Percentiles rank a stretch among this genome's conserved stretches.
phyloP scores from a whole-genome alignment of 23 tunicate genomes.

The Ascidia mentula region DNA sequence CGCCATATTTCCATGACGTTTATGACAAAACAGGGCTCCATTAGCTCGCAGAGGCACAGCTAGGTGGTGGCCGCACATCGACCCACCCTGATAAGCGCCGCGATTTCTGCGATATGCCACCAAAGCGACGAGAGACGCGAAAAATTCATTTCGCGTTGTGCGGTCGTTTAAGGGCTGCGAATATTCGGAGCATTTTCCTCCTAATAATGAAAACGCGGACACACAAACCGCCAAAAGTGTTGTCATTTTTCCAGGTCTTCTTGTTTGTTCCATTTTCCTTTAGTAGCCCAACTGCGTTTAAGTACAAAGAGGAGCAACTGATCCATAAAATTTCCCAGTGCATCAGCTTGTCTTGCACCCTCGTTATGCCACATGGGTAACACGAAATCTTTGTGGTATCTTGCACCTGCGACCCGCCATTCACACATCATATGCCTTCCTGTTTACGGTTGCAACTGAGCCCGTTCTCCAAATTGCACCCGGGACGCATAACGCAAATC shows the following conservation, averaged over 20 bases:
- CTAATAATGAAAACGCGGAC: background rate
- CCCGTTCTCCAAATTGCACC: background rate
- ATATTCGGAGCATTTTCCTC: background rate
- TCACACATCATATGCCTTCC: slow-evolving; percentile 1
- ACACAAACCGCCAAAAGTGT: background rate
- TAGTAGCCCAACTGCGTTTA: background rate
- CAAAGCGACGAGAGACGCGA: slow-evolving; percentile 17
- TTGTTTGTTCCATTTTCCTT: background rate
- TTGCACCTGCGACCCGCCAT: background rate
- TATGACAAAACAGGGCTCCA: slow-evolving; percentile 26
- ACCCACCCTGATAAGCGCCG: background rate
- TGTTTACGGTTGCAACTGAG: background rate
- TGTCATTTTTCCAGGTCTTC: background rate
- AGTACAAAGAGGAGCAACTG: background rate
- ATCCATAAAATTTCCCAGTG: background rate
- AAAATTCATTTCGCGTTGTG: slow-evolving; percentile 4
- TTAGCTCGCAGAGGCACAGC: background rate
- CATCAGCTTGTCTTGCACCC: background rate
- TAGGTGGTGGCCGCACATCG: background rate
- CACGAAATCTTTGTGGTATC: background rate
- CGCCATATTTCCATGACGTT: slow-evolving; percentile 28
- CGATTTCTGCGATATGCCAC: background rate
- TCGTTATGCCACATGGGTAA: background rate
- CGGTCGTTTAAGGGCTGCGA: too few species aligned
- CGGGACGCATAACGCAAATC: background rate